These are phyloP conservation scores for Acronicta psi DNA, from an alignment of 2,888 invertebrate species.

Conservation along the genomic window DNA sequence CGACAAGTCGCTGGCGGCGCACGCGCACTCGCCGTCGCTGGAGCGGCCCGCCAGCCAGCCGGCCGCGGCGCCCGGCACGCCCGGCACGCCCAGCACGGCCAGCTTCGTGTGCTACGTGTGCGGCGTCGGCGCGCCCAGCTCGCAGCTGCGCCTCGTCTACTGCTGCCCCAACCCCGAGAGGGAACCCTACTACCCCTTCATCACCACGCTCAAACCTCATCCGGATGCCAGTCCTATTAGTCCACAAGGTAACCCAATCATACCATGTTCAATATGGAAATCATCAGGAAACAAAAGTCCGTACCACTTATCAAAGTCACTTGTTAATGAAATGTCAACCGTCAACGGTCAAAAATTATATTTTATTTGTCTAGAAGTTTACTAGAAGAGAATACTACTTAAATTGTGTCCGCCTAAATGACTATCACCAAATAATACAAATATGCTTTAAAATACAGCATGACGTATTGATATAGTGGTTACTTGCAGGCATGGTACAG, in stretches of 20 bases:
- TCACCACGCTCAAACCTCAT: slow-evolving; percentile 93
- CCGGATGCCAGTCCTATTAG: slow-evolving; percentile 96
- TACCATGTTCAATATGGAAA: neutral
- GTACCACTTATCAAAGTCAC: too few species aligned
- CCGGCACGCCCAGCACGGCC: slow-evolving; percentile 71
- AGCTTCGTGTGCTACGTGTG: slow-evolving; percentile 97
- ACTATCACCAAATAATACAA: too few species aligned
- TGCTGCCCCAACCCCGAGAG: slow-evolving; percentile 95
- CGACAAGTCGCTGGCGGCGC: slow-evolving; percentile 77
- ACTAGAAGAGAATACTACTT: too few species aligned
- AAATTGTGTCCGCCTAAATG: too few species aligned
- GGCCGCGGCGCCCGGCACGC: too few species aligned
- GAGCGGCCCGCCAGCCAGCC: slow-evolving; percentile 72
- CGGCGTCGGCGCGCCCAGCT: slow-evolving; percentile 93
- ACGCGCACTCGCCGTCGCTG: slow-evolving; percentile 77
- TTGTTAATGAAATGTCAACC: too few species aligned
- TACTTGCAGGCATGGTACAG: slow-evolving; percentile 92
- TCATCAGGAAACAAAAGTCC: too few species aligned
- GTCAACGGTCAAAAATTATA: too few species aligned
- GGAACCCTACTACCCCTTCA: slow-evolving; percentile 97
- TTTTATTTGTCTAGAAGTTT: too few species aligned
- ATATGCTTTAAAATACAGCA: too few species aligned
- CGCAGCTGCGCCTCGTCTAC: slow-evolving; percentile 94
- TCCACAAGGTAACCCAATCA: slow-evolving; percentile 91
- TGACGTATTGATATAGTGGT: neutral